Evolutionary conservation across 2,888 invertebrate species (phyloP).

Genomic region (Cantharis nigra): DNA sequence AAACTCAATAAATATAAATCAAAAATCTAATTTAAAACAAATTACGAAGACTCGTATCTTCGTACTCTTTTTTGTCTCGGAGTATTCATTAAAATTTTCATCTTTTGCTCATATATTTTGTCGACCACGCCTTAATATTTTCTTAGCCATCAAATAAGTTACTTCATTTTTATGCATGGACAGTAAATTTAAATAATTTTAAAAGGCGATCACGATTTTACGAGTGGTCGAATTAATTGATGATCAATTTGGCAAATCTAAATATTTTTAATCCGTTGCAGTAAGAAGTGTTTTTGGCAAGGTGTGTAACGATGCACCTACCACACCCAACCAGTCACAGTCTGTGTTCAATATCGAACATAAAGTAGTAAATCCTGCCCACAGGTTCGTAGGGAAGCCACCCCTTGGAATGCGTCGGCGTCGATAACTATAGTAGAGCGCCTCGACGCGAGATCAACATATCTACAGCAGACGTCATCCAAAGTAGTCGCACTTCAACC

Average conservation of each 20-base stretch:
- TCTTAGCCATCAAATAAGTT: conserved; percentile 46
- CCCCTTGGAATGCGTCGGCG: conserved; percentile 56
- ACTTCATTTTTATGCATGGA: conserved; percentile 45
- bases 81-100: conserved; percentile 15
- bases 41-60: neutral
- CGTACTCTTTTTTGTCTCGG: conserved; percentile 6
- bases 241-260: neutral
- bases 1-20: neutral
- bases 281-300: conserved; percentile 57
- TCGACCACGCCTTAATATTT: conserved; percentile 54
- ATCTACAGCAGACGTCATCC: conserved; percentile 47
- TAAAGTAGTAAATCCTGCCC: conserved; percentile 56
- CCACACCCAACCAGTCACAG: conserved; percentile 60
- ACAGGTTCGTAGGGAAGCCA: conserved; percentile 53
- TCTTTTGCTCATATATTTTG: conserved; percentile 19
- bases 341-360: conserved; percentile 63
- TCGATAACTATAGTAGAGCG: conserved; percentile 48
- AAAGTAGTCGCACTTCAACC: conserved; percentile 41
- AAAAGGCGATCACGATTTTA: neutral
- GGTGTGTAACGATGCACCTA: conserved; percentile 59
- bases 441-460: conserved; percentile 50
- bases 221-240: neutral
- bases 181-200: neutral
- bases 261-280: neutral
- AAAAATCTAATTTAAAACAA: neutral